A percentile compares a stretch with the other conserved stretches of the same genome.
Conservation (phyloP, 2,797 vertebrate genomes). For the Gymnopithys bicolor region DNA sequence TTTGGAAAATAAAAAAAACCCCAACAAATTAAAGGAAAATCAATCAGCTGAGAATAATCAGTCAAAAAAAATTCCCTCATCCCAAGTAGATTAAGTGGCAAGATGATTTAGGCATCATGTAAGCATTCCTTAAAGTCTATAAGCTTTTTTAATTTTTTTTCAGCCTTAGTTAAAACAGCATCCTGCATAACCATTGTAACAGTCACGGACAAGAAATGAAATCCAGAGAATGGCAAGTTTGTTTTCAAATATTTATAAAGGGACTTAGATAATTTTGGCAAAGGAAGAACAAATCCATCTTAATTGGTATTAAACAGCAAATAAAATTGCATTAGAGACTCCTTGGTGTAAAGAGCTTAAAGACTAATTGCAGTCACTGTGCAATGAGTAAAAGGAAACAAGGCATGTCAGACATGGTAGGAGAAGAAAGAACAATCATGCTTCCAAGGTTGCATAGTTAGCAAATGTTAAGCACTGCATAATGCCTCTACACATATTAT, state of each 20-base stretch:
- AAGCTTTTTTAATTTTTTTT: not conserved
- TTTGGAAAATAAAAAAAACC: not conserved
- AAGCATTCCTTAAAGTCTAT: not conserved
- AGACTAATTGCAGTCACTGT: not conserved
- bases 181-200: not conserved
- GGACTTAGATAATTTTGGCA: slow-evolving; percentile 12
- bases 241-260: slow-evolving; percentile 42
- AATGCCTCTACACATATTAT: not conserved
- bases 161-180: not conserved
- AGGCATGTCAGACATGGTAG: fast-evolving
- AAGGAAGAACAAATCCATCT: slow-evolving; percentile 23
- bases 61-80: not conserved
- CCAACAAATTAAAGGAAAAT: not conserved
- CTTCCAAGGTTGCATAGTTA: not conserved
- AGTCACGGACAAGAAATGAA: not conserved
- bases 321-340: slow-evolving; percentile 8
- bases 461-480: not conserved
- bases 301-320: slow-evolving; percentile 24
- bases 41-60: not conserved
- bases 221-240: not conserved
- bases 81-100: not conserved
- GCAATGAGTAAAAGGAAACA: not conserved
- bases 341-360: slow-evolving; percentile 1
- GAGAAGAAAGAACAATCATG: not conserved
- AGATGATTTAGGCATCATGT: not conserved